Percentiles rank a stretch among this genome's conserved stretches.
Conservation (phyloP, 2,113 vertebrate species). For the Phrynocephalus versicolor region DNA sequence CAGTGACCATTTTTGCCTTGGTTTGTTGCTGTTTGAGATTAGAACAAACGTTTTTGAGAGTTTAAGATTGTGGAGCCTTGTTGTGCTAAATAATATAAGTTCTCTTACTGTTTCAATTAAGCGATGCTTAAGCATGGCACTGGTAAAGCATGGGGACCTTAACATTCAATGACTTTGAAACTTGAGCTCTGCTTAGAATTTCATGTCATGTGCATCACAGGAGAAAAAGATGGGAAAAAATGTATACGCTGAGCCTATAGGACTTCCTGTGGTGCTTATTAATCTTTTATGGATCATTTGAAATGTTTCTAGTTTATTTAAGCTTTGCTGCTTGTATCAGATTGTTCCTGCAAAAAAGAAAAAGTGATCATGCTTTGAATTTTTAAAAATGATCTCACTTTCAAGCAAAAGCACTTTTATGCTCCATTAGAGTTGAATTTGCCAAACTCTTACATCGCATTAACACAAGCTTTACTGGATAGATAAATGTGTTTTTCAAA, state of each 20-base stretch:
- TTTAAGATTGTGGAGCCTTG: constrained; percentile 67
- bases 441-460: constrained; percentile 82
- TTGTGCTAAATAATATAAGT: constrained; percentile 67
- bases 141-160: constrained; percentile 65
- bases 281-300: constrained; percentile 89
- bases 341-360: constrained; percentile 82
- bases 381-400: constrained; percentile 88
- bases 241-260: constrained; percentile 83
- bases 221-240: constrained; percentile 74
- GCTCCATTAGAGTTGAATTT: constrained; percentile 87
- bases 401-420: constrained; percentile 87
- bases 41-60: constrained; percentile 61
- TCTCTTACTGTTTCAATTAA: constrained; percentile 74
- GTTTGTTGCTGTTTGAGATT: constrained; percentile 65
- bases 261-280: constrained; percentile 86
- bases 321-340: constrained; percentile 86
- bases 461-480: constrained; percentile 84
- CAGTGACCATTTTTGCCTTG: constrained; percentile 63
- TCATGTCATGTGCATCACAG: constrained; percentile 77
- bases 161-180: constrained; percentile 81
- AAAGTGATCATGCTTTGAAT: constrained; percentile 87
- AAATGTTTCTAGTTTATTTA: constrained; percentile 88
- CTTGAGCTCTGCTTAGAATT: constrained; percentile 82
- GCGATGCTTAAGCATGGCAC: constrained; percentile 51
- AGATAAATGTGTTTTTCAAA: constrained; percentile 79